A percentile compares a stretch with the other conserved stretches of the same genome.
These are phyloP conservation scores for Cantharis rufa DNA, from an alignment of 2,888 invertebrate species.

Conservation along the genomic window DNA sequence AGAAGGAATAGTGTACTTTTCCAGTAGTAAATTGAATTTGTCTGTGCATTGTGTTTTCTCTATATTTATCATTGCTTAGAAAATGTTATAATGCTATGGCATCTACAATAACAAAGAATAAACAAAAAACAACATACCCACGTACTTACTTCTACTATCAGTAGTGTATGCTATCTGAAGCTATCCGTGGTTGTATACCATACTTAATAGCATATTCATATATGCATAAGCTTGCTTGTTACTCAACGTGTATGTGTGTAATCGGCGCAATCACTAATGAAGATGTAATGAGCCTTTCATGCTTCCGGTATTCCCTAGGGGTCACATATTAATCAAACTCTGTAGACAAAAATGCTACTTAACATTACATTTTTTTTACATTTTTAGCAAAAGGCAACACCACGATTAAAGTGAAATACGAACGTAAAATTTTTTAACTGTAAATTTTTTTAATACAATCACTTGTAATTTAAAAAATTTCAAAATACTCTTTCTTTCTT, in stretches of 20 bases:
- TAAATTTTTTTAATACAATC: background rate
- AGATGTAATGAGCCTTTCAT: slow-evolving; percentile 39
- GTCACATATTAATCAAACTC: slow-evolving; percentile 10
- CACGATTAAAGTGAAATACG: too few species aligned
- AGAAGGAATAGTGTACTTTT: background rate
- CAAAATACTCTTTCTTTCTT: background rate
- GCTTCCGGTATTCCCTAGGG: slow-evolving; percentile 26
- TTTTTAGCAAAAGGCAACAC: background rate
- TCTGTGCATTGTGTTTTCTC: background rate
- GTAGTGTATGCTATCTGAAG: slow-evolving; percentile 14
- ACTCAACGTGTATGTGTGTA: slow-evolving; percentile 37
- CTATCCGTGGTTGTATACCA: slow-evolving; percentile 19
- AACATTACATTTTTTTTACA: background rate
- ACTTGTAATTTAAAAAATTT: background rate
- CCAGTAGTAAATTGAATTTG: background rate
- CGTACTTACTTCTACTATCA: background rate
- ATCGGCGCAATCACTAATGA: slow-evolving; percentile 41
- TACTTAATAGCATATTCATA: slow-evolving; percentile 43
- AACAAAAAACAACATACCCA: slow-evolving; percentile 13
- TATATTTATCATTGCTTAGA: background rate
- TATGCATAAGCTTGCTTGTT: slow-evolving; percentile 40
- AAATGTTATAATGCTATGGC: background rate
- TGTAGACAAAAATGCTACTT: slow-evolving; percentile 9
- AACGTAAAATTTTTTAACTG: background rate
- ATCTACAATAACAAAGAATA: background rate